Evolutionary conservation across 2,797 vertebrate genomes (phyloP).

Genomic region (Melanotaenia pygmaea): DNA sequence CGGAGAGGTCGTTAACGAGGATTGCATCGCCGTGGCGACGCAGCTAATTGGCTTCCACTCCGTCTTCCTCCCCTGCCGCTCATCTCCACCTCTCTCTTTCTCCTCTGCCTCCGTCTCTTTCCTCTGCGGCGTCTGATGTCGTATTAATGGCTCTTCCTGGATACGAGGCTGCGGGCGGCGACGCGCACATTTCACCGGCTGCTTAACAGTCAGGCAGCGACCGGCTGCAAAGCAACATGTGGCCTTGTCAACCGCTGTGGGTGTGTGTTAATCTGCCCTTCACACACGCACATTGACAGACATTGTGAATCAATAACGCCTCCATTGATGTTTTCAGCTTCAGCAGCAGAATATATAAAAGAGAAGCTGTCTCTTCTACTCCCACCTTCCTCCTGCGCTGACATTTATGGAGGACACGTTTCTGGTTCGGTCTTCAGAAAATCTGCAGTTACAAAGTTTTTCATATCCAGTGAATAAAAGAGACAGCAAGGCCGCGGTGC

Average conservation of each 20-base stretch:
- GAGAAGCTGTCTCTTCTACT: slow-evolving; percentile 8
- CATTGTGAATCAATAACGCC: slow-evolving; percentile 49
- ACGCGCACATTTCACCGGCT: slow-evolving; percentile 13
- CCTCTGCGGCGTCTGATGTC: slow-evolving; percentile 45
- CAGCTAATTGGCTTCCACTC: slow-evolving; percentile 68
- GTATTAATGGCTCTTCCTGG: slow-evolving; percentile 63
- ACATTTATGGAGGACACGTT: slow-evolving; percentile 6
- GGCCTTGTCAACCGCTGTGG: slow-evolving; percentile 32
- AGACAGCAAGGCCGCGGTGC: not conserved
- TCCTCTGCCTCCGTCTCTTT: slow-evolving; percentile 1
- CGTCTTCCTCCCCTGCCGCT: slow-evolving; percentile 54
- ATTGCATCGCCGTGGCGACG: slow-evolving; percentile 62
- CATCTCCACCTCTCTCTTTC: slow-evolving; percentile 29
- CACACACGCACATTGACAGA: slow-evolving; percentile 18
- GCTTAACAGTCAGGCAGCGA: slow-evolving; percentile 53
- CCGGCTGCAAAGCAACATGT: slow-evolving; percentile 51
- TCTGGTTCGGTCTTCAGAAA: not conserved
- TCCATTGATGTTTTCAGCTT: slow-evolving; percentile 28
- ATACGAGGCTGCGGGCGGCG: slow-evolving; percentile 40
- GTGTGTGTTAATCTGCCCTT: slow-evolving; percentile 32
- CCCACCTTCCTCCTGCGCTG: slow-evolving; percentile 11
- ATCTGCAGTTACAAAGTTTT: not conserved
- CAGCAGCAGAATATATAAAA: slow-evolving; percentile 36
- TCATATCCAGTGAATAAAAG: not conserved
- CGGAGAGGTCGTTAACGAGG: slow-evolving; percentile 57